phyloP scores from a whole-genome alignment of 92 coral and sea anemone genomes.

The Epizoanthus rinbou region DNA sequence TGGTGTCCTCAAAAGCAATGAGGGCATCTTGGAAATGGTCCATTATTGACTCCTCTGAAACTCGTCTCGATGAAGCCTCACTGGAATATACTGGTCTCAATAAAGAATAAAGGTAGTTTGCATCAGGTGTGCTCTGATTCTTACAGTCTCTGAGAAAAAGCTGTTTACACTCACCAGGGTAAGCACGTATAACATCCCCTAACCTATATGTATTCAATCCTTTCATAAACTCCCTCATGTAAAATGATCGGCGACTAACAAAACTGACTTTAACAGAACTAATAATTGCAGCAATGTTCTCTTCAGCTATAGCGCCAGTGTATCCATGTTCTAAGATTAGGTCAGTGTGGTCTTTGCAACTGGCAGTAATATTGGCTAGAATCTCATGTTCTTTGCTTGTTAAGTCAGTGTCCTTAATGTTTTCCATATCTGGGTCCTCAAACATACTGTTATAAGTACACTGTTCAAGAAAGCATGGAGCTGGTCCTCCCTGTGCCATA shows the following conservation, averaged over 20 bases:
- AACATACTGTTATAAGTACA: constrained; percentile 40
- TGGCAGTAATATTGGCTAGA: constrained; percentile 28
- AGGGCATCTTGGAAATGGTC: constrained; percentile 47
- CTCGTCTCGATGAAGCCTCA: constrained; percentile 42
- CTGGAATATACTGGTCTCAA: constrained; percentile 39
- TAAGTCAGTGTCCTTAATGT: constrained; percentile 40
- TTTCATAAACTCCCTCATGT: constrained; percentile 49
- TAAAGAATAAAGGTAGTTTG: constrained; percentile 35
- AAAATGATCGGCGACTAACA: constrained; percentile 43
- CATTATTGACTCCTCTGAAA: constrained; percentile 44
- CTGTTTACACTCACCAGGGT: constrained; percentile 41
- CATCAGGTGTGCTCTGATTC: constrained; percentile 39
- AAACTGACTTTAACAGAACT: constrained; percentile 55
- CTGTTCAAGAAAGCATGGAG: constrained; percentile 48
- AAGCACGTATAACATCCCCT: constrained; percentile 44
- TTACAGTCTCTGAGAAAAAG: constrained; percentile 47
- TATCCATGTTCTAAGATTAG: constrained; percentile 45
- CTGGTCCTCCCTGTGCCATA: constrained; percentile 51
- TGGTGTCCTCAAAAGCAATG: constrained; percentile 43
- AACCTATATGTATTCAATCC: constrained; percentile 48
- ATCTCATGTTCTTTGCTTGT: constrained; percentile 39
- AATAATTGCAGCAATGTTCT: constrained; percentile 41
- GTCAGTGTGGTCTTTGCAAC: constrained; percentile 35
- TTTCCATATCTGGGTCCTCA: constrained; percentile 41
- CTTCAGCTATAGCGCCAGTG: constrained; percentile 28